Base-by-base conservation (phyloP, 1,140 invertebrate genomes). In the Oedothorax gibbosus region DNA sequence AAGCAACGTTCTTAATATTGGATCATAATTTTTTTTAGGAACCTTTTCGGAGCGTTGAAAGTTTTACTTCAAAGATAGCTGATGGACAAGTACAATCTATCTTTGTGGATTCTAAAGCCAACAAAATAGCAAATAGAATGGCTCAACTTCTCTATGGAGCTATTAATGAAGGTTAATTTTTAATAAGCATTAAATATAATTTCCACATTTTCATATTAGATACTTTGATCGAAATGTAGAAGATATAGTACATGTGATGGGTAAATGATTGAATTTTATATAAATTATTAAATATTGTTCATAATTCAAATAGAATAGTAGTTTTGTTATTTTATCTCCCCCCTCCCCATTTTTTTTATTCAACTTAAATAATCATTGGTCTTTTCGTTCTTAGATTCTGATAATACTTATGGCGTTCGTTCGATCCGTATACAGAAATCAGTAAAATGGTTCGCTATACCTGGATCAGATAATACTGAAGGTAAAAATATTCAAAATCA, bases 11-110 rank as follows among this genome's bases (percentile, higher is more conserved):
- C 9, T 0, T 7, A 60, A 60, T 60, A 60, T 60, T 60, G 5
- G 7, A 14, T 60, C 3, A 60, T 60, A 12, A 60, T 4, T 60
- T 12, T 57, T 14, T 60, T 18, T 8, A 2, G 15, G 53, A 71
- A 71, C 57, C 6, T 66, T 82, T 82, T 18, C 14, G 73, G 80
- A 15, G 18, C 3, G 85, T 79, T 7, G 54, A 86, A 8, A 75
- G 68, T 57, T 75, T 71, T 57, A 85, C 73, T 12, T 54, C 82
- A 7, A 85, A 68, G n/a, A 76, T 57, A n/a, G 14, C 15, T 49
- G 15, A 64, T 9, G 51, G 64, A n/a, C 7, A 68, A 10, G 53
- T 85, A 4, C 82, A 85, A 53, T 54, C 65, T 14, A 64, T 76
- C 51, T 76, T 85, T 76, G 72, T 85, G 9, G 82, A 85, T 60